These are phyloP conservation scores for Ceratotherium simum DNA, from an alignment of 2,113 vertebrate species.

Conservation along the genomic window DNA sequence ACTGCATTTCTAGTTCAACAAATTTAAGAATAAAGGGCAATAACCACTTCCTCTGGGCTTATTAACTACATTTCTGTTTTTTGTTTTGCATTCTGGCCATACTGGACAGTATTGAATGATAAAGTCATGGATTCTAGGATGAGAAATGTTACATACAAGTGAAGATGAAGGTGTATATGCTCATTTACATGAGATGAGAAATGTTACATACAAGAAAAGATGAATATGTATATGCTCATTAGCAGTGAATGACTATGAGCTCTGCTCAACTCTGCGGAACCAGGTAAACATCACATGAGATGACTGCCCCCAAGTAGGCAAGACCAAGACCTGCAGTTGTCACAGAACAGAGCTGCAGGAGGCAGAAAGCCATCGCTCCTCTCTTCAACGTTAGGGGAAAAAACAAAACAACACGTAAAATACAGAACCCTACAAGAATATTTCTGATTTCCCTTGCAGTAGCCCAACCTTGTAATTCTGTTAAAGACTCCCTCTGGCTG, in stretches of 20 bases:
- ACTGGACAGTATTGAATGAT: neutral
- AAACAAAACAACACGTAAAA: neutral
- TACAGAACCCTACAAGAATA: neutral
- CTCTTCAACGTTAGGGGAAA: neutral
- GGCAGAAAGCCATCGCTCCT: neutral
- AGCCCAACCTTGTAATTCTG: neutral
- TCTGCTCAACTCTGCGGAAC: neutral
- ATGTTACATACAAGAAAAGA: neutral
- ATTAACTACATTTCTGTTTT: neutral
- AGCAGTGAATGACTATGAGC: neutral
- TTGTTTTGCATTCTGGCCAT: neutral
- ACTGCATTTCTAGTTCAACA: conserved; percentile 8
- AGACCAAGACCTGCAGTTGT: neutral
- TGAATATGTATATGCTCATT: neutral
- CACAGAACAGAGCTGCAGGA: neutral
- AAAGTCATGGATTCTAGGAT: neutral
- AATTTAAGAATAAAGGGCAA: conserved; percentile 4
- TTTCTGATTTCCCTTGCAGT: neutral
- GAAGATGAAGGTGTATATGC: neutral
- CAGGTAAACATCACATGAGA: neutral
- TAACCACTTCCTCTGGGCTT: neutral
- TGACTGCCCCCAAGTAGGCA: neutral
- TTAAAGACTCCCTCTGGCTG: neutral
- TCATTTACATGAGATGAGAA: neutral
- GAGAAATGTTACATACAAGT: neutral